Conservation (phyloP, 1,140 invertebrate genomes). For the Drosophila trapezifrons region DNA sequence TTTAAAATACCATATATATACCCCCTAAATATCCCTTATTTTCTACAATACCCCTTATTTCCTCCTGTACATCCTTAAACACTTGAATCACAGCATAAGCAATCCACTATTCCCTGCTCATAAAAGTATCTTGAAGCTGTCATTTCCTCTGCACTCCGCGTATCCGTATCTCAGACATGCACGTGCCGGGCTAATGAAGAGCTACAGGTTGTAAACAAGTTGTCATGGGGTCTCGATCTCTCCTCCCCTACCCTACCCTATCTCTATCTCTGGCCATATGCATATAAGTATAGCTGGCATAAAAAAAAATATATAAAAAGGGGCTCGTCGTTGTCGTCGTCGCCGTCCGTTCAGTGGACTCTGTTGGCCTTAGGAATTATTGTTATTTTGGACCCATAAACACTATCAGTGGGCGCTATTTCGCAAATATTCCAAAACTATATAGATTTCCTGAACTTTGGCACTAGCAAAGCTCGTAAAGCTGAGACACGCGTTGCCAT, state of each 20-base stretch:
- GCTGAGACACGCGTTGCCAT: slow-evolving; percentile 25
- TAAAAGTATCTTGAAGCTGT: slow-evolving; percentile 32
- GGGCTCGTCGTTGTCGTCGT: slow-evolving; percentile 35
- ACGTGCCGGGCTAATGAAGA: slow-evolving; percentile 47
- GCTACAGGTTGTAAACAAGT: slow-evolving; percentile 51
- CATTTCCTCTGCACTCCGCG: slow-evolving; percentile 20
- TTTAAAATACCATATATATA: not conserved
- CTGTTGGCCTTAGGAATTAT: slow-evolving; percentile 17
- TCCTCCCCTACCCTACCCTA: not conserved
- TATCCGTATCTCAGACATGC: slow-evolving; percentile 27
- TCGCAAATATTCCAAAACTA: slow-evolving; percentile 28
- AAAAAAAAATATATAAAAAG: slow-evolving; percentile 22
- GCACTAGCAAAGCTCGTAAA: slow-evolving; percentile 3
- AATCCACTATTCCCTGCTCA: not conserved
- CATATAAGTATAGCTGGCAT: slow-evolving; percentile 17
- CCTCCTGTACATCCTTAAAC: not conserved
- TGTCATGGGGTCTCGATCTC: slow-evolving; percentile 13
- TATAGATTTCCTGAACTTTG: slow-evolving; percentile 21
- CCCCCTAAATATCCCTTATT: not conserved
- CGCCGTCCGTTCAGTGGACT: slow-evolving; percentile 6
- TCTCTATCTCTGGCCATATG: slow-evolving; percentile 7
- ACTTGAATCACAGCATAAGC: slow-evolving; percentile 15
- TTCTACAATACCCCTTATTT: not conserved
- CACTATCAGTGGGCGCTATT: slow-evolving; percentile 20
- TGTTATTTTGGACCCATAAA: slow-evolving; percentile 17